These are phyloP conservation scores for Dryoscopus gambensis DNA, from an alignment of 2,113 vertebrate species.

Conservation along the genomic window DNA sequence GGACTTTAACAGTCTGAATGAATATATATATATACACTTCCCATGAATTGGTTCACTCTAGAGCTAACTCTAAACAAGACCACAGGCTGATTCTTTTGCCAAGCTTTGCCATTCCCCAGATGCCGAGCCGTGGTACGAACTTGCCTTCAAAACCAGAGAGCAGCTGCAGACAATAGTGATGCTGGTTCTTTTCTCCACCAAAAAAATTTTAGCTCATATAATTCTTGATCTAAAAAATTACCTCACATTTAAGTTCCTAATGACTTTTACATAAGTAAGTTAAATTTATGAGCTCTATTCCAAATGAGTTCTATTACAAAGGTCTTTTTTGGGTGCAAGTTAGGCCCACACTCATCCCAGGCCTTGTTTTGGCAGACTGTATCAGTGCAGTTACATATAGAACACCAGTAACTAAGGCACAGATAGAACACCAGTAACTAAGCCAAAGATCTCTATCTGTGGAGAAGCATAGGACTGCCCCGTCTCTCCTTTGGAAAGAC, in stretches of 20 bases:
- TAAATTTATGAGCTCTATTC: background rate
- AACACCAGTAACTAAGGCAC: background rate
- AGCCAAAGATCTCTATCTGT: too few relatives aligned
- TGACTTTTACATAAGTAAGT: background rate
- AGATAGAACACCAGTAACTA: too few relatives aligned
- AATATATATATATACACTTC: background rate
- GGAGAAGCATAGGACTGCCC: too few relatives aligned
- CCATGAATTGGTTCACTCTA: background rate
- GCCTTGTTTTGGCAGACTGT: background rate
- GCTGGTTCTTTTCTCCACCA: background rate
- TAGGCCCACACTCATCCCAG: background rate
- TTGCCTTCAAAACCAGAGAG: background rate
- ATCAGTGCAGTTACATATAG: background rate
- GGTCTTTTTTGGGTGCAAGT: background rate
- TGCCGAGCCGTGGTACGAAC: background rate
- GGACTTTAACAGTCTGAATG: background rate
- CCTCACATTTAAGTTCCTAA: background rate
- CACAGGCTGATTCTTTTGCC: background rate
- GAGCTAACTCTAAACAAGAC: background rate
- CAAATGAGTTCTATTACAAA: background rate
- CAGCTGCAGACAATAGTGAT: background rate
- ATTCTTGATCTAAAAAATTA: background rate
- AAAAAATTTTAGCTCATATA: background rate
- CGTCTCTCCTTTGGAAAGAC: too few relatives aligned
- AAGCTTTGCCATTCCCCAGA: background rate